Percentiles rank a stretch among this genome's conserved stretches.
phyloP scores from a whole-genome alignment of 92 coral and sea anemone genomes.

The Palythoa heliodiscus region DNA sequence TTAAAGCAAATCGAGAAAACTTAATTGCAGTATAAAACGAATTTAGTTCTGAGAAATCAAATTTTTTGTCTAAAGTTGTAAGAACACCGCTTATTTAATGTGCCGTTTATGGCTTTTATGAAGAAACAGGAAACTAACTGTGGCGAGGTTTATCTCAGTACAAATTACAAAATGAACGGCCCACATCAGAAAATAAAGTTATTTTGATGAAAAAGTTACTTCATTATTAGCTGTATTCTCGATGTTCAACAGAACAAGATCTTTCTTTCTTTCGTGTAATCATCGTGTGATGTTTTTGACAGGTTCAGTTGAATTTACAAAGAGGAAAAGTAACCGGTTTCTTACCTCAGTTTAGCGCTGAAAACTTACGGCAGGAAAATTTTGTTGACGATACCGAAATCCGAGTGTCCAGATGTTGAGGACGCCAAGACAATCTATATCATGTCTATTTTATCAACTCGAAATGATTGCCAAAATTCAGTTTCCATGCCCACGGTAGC shows the following conservation, averaged over 20 bases:
- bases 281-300: background rate
- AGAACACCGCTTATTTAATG: background rate
- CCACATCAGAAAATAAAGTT: background rate
- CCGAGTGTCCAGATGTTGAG: background rate
- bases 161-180: background rate
- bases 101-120: background rate
- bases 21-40: background rate
- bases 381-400: background rate
- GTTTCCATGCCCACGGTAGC: background rate
- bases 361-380: background rate
- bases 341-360: slow-evolving; percentile 7
- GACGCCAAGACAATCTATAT: background rate
- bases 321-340: background rate
- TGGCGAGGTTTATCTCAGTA: background rate
- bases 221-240: background rate
- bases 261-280: background rate
- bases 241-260: background rate
- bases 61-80: no score
- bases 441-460: background rate
- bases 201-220: background rate
- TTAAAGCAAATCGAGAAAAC: no score
- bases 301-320: background rate
- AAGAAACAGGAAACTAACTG: background rate
- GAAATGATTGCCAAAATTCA: background rate
- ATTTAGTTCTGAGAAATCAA: background rate